These are phyloP conservation scores for Xestia rhomboidea DNA, from an alignment of 2,888 invertebrate species.

Conservation along the genomic window DNA sequence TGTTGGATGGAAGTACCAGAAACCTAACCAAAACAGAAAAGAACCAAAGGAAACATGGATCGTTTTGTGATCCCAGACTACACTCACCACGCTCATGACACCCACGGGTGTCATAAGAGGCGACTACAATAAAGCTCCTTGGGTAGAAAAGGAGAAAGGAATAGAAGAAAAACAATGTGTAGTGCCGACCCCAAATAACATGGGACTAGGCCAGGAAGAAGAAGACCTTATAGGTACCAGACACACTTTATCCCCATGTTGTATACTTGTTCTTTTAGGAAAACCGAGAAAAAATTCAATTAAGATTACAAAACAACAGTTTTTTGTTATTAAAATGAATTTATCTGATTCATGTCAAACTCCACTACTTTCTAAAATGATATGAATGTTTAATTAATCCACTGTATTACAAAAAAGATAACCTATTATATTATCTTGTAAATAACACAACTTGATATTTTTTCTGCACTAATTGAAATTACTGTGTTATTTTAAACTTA, in stretches of 20 bases:
- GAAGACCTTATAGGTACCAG: not conserved
- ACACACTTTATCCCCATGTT: not conserved
- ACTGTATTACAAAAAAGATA: slow-evolving; percentile 6
- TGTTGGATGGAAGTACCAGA: not conserved
- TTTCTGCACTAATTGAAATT: not conserved
- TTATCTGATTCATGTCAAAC: not conserved
- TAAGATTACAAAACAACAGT: slow-evolving; percentile 15
- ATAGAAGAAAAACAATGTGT: too few relatives aligned
- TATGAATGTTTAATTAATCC: not conserved
- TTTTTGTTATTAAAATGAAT: not conserved
- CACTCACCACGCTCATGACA: too few relatives aligned
- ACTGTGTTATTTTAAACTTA: not conserved
- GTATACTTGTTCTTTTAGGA: slow-evolving; percentile 12
- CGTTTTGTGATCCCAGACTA: not conserved
- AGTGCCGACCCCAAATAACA: too few relatives aligned
- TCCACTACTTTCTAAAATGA: not conserved
- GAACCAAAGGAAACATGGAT: not conserved
- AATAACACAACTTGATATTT: not conserved
- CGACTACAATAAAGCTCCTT: too few relatives aligned
- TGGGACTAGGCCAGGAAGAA: too few relatives aligned
- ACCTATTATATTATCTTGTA: not conserved
- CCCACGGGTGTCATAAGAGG: too few relatives aligned
- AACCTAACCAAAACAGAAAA: not conserved
- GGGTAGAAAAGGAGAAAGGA: too few relatives aligned
- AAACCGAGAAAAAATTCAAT: slow-evolving; percentile 27